A percentile compares a stretch with the other conserved stretches of the same genome.
Conservation (phyloP, 2,888 invertebrate species). For the Drosophila neotestacea region DNA sequence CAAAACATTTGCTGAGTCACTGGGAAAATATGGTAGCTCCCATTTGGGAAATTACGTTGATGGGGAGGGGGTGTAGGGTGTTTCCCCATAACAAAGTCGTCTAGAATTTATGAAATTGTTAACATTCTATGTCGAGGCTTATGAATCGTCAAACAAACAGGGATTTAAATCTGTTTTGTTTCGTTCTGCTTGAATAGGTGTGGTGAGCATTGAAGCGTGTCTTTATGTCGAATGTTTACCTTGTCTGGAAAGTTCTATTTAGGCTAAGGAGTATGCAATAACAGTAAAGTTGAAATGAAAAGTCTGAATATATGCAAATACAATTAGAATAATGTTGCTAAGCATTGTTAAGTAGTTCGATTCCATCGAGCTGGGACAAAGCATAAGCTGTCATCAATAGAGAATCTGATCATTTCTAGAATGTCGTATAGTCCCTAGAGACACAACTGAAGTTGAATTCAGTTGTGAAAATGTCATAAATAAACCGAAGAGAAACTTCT, state of each 20-base stretch:
- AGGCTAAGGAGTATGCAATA: background rate
- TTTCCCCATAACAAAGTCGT: background rate
- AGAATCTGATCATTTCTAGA: background rate
- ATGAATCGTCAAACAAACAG: slow-evolving; percentile 11
- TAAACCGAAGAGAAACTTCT: too few species aligned
- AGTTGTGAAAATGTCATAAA: too few species aligned
- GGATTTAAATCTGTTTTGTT: slow-evolving; percentile 3
- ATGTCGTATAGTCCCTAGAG: background rate
- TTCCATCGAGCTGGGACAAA: too few species aligned
- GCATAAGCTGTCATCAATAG: background rate
- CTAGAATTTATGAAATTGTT: slow-evolving; percentile 18
- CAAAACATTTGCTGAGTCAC: slow-evolving; percentile 47
- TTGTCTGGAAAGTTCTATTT: slow-evolving; percentile 9
- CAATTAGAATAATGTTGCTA: background rate
- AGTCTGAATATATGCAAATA: background rate
- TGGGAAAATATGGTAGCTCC: slow-evolving; percentile 6
- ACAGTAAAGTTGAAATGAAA: background rate
- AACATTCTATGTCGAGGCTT: slow-evolving; percentile 3
- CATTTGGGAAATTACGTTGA: too few species aligned
- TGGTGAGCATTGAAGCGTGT: background rate
- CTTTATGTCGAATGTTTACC: background rate
- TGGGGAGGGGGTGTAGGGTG: background rate
- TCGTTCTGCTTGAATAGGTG: slow-evolving; percentile 3
- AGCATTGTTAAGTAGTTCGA: background rate
- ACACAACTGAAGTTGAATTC: too few species aligned